Percentiles rank a stretch among this genome's conserved stretches.
phyloP scores from a whole-genome alignment of 37 sponge, comb jelly and placozoan species.

The Cliona cf. orientalis region DNA sequence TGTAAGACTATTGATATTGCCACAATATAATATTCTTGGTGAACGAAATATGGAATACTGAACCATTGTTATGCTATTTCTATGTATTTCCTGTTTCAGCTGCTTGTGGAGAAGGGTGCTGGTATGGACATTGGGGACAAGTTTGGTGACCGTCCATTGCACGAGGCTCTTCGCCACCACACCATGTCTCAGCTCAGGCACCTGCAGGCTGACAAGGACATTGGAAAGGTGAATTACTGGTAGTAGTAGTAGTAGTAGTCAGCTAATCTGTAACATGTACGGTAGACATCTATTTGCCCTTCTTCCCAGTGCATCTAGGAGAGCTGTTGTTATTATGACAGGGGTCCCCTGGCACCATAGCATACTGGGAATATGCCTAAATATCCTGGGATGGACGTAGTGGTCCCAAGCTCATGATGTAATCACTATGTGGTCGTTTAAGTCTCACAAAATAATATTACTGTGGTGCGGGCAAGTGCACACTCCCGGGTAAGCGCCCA shows the following conservation, averaged over 20 bases:
- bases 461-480: too few relatives aligned
- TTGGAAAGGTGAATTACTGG: conserved; percentile 54
- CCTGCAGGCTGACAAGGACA: conserved; percentile 59
- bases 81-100: conserved; percentile 31
- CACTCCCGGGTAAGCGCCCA: too few relatives aligned
- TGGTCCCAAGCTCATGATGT: too few relatives aligned
- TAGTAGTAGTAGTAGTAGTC: conserved; percentile 8
- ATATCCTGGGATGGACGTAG: too few relatives aligned
- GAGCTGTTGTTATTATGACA: too few relatives aligned
- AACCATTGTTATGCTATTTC: neutral
- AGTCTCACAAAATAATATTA: too few relatives aligned
- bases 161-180: conserved; percentile 80
- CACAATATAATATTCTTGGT: conserved; percentile 1
- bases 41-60: neutral
- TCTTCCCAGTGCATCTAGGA: too few relatives aligned
- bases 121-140: conserved; percentile 70
- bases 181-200: conserved; percentile 75
- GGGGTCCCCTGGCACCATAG: too few relatives aligned
- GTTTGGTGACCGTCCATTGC: conserved; percentile 78
- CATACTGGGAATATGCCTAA: too few relatives aligned
- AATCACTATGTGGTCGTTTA: too few relatives aligned
- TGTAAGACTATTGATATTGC: neutral
- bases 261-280: too few relatives aligned
- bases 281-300: too few relatives aligned
- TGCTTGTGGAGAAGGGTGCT: conserved; percentile 80